Evolutionary conservation across 1,140 invertebrate genomes (phyloP).

Genomic region (Gyrodactylus salaris): DNA sequence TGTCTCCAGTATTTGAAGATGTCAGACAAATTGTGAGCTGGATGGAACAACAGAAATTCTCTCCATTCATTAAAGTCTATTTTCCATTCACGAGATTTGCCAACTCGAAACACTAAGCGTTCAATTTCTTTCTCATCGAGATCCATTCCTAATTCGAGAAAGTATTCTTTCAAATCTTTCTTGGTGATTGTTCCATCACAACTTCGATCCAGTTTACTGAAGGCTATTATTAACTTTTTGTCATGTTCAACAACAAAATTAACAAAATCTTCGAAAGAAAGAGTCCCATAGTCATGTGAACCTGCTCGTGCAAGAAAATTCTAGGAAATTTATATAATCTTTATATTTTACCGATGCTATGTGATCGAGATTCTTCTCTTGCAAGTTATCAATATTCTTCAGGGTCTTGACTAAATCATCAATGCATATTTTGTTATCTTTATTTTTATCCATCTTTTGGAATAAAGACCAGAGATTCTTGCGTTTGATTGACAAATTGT

Average conservation of each 20-base stretch:
- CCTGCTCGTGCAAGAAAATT: neutral
- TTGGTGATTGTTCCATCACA: neutral
- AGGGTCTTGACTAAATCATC: neutral
- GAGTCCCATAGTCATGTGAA: neutral
- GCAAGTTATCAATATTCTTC: neutral
- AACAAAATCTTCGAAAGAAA: conserved; percentile 4
- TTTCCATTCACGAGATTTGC: neutral
- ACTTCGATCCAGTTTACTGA: conserved; percentile 1
- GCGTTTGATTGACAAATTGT: neutral
- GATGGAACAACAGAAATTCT: neutral
- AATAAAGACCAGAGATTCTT: neutral
- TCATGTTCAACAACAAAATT: conserved; percentile 1
- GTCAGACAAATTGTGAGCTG: neutral
- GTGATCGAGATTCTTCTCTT: neutral
- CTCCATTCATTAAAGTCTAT: conserved; percentile 7
- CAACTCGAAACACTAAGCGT: neutral
- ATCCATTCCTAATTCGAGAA: neutral
- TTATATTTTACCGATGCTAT: neutral
- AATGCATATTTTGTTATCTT: neutral
- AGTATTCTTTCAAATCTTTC: neutral
- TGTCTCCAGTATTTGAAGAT: neutral
- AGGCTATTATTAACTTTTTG: neutral
- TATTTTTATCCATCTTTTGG: conserved; percentile 1
- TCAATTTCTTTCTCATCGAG: neutral
- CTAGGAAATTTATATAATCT: neutral